These are phyloP conservation scores for Crotalus horridus DNA, from an alignment of 2,113 vertebrate genomes.

Conservation along the genomic window DNA sequence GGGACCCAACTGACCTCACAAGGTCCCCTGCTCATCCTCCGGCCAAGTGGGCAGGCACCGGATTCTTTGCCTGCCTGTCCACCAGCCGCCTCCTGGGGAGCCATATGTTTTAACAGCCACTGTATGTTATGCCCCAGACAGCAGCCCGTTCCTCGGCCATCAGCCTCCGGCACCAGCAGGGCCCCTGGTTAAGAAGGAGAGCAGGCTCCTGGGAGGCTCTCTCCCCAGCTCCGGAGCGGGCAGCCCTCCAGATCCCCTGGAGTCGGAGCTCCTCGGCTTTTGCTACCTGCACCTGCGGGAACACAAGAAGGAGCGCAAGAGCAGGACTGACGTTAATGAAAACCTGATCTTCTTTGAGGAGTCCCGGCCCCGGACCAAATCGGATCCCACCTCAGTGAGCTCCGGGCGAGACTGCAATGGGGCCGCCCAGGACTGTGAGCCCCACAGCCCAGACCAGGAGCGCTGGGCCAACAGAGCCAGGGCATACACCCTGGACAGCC, in stretches of 20 bases:
- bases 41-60: fast-evolving
- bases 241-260: conserved; percentile 67
- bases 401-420: conserved; percentile 74
- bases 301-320: conserved; percentile 85
- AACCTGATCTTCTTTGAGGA: conserved; percentile 90
- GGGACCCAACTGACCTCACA: not conserved
- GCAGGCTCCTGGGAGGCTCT: conserved; percentile 79
- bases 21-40: not conserved
- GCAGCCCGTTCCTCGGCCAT: conserved; percentile 81
- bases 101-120: conserved; percentile 39
- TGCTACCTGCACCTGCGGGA: conserved; percentile 95
- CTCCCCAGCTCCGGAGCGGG: conserved; percentile 69
- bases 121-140: conserved; percentile 89
- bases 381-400: conserved; percentile 89
- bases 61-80: not conserved
- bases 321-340: conserved; percentile 87
- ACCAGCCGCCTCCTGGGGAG: not conserved
- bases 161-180: conserved; percentile 73
- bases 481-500: conserved; percentile 84
- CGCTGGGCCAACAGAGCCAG: conserved; percentile 77
- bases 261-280: conserved; percentile 90
- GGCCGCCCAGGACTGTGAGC: conserved; percentile 57
- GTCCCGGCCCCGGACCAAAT: conserved; percentile 89
- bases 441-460: conserved; percentile 66
- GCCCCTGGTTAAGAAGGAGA: conserved; percentile 84